Evolutionary conservation across 92 coral and sea anemone species (phyloP).

Genomic region (Anthopleura xanthogrammica): DNA sequence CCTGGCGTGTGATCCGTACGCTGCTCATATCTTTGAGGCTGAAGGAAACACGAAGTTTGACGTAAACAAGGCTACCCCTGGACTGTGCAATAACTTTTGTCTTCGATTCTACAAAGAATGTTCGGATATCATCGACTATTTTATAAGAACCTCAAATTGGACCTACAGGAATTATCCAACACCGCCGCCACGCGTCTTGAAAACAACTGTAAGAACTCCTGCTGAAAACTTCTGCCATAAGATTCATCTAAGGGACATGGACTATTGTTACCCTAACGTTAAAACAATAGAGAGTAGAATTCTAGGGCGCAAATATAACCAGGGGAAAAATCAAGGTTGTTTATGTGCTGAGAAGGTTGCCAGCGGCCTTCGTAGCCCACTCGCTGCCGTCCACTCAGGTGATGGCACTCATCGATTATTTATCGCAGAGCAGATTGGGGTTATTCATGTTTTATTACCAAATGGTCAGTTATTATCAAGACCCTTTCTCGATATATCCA

Average conservation of each 20-base stretch:
- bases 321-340: slow-evolving; percentile 52
- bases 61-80: slow-evolving; percentile 72
- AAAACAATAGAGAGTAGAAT: slow-evolving; percentile 48
- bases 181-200: background rate
- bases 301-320: slow-evolving; percentile 44
- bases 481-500: slow-evolving; percentile 72
- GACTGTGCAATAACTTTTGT: slow-evolving; percentile 62
- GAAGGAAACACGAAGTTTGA: slow-evolving; percentile 77
- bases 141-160: slow-evolving; percentile 53
- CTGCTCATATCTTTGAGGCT: slow-evolving; percentile 88
- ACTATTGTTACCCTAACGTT: slow-evolving; percentile 83
- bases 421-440: slow-evolving; percentile 82
- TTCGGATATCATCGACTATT: slow-evolving; percentile 41
- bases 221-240: slow-evolving; percentile 53
- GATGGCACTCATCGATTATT: slow-evolving; percentile 81
- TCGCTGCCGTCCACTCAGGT: slow-evolving; percentile 80
- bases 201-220: background rate
- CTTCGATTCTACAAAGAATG: slow-evolving; percentile 51
- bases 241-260: slow-evolving; percentile 45
- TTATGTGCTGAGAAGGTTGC: slow-evolving; percentile 78
- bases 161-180: slow-evolving; percentile 34
- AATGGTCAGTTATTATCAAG: slow-evolving; percentile 38
- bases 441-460: slow-evolving; percentile 59
- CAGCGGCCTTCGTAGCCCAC: slow-evolving; percentile 69
- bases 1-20: slow-evolving; percentile 84